Conservation (phyloP, 2,888 invertebrate genomes). For the Escarpia spicata region DNA sequence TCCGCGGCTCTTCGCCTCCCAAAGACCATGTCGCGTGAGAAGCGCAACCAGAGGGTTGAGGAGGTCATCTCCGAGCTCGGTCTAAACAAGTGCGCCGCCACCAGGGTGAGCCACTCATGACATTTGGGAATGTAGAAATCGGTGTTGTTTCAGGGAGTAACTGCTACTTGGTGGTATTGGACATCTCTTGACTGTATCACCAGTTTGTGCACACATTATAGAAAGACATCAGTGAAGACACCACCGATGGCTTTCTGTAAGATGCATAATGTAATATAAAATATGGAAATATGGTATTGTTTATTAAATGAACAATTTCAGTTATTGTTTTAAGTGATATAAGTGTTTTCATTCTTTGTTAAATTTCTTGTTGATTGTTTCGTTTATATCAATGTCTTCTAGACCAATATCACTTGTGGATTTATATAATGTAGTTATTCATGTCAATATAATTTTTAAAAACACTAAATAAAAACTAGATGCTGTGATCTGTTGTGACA, state of each 20-base stretch:
- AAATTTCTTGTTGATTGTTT: too few species aligned
- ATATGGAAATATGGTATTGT: neutral
- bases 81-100: conserved; percentile 57
- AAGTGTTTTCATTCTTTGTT: too few species aligned
- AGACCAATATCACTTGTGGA: too few species aligned
- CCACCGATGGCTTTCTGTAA: neutral
- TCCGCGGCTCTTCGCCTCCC: conserved; percentile 63
- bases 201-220: neutral
- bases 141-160: conserved; percentile 8
- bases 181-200: neutral
- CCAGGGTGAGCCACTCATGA: conserved; percentile 50
- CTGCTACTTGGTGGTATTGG: neutral
- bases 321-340: too few species aligned
- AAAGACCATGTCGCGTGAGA: conserved; percentile 39
- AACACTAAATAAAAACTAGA: too few species aligned
- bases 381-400: too few species aligned
- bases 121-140: neutral
- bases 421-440: too few species aligned
- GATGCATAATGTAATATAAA: neutral
- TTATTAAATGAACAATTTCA: too few species aligned
- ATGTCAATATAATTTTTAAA: too few species aligned
- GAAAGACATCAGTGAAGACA: neutral
- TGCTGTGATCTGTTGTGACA: neutral
- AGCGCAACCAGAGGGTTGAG: conserved; percentile 52
- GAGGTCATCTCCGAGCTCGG: conserved; percentile 61